A percentile compares a stretch with the other conserved stretches of the same genome.
Evolutionary conservation across 2,797 vertebrate genomes (phyloP).

Genomic region (Nannoperca obscura): DNA sequence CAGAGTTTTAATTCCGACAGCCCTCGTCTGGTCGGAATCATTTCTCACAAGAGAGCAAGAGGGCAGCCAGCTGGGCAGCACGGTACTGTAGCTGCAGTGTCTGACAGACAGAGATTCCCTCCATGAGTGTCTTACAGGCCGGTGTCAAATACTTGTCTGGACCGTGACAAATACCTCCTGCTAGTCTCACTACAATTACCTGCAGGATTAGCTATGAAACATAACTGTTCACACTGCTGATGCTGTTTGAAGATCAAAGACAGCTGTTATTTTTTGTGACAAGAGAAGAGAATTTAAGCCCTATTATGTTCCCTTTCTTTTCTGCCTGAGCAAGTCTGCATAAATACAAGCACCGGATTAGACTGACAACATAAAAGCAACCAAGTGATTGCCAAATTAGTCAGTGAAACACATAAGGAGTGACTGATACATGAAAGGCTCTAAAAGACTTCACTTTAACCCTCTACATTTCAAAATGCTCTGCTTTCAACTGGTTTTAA

Average conservation of each 20-base stretch:
- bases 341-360: constrained; percentile 27
- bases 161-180: constrained; percentile 82
- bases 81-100: constrained; percentile 77
- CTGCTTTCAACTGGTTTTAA: constrained; percentile 7
- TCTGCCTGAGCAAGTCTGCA: constrained; percentile 6
- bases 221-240: constrained; percentile 61
- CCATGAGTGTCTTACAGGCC: constrained; percentile 74
- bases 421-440: constrained; percentile 12
- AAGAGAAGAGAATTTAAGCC: constrained; percentile 31
- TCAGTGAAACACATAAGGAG: constrained; percentile 25
- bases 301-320: constrained; percentile 17
- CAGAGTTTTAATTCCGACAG: constrained; percentile 50
- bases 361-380: constrained; percentile 36
- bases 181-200: constrained; percentile 71
- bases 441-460: neutral
- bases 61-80: constrained; percentile 59
- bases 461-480: neutral
- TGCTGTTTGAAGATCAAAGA: constrained; percentile 67
- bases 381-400: constrained; percentile 25
- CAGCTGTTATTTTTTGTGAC: constrained; percentile 31
- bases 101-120: constrained; percentile 69
- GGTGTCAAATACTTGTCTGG: constrained; percentile 85
- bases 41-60: constrained; percentile 70
- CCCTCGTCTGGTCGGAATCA: constrained; percentile 66
- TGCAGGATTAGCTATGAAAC: constrained; percentile 69